Evolutionary conservation across 2,888 invertebrate genomes (phyloP), one percentile per base, ranked within the genome.

Genomic region (Alloplasta piceator): DNA sequence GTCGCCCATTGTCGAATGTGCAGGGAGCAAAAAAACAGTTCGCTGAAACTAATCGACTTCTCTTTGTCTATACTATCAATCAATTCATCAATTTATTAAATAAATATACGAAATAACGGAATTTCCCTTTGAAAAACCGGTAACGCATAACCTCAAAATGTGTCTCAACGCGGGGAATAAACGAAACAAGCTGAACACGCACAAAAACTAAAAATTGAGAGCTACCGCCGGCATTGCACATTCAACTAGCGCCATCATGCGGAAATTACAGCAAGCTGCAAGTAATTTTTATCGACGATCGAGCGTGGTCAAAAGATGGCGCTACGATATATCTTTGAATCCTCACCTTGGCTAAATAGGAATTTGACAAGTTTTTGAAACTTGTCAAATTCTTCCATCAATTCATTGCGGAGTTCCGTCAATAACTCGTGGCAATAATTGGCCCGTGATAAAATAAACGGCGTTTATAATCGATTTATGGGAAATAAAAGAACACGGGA

Each of bases 1-100:
- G 41, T 88, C 88, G 48, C 87, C 86, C 91, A 91, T 91, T 64
- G 70, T 55, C 43, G 6, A 50, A n/a, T 16, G 10, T 26, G n/a
- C 38, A 26, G n/a, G n/a, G n/a, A n/a, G n/a, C n/a, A n/a, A n/a
- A n/a, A n/a, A n/a, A n/a, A n/a, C n/a, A n/a, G n/a, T n/a, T 10
- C 60, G 16, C 48, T 63, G 10, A 12, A 56, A 39, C 43, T 39
- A n/a, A n/a, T n/a, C 9, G n/a, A 39, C 39, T 7, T 9, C 36
- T 38, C 36, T n/a, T 7, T 38, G 14, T 66, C 9, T n/a, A n/a
- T n/a, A n/a, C n/a, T 52, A 1, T 64, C 14, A 12, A 12, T 68
- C 12, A 43, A 16, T 58, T 52, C 9, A 43, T n/a, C 41, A 36
- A 39, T 38, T 66, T 50, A 14, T 16, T 38, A n/a, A 60, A 48